Base-by-base conservation (phyloP, 2,797 vertebrate genomes). In the Chrysocyon brachyurus region DNA sequence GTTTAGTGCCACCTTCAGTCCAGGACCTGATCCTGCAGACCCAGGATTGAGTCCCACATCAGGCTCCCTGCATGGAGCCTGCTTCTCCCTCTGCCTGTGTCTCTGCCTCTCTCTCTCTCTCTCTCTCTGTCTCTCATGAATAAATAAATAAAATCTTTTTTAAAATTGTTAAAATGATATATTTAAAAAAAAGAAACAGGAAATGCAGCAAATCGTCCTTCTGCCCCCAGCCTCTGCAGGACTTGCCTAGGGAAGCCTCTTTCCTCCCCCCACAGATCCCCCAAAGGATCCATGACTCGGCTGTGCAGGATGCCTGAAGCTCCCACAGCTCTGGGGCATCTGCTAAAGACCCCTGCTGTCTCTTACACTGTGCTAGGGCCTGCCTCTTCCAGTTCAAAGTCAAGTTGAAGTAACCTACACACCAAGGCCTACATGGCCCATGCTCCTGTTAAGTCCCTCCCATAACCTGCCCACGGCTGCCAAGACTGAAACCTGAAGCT, bases 151-250 rank as follows among this genome's bases (percentile, higher is more conserved):
- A 46, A 46, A 46, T 46, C 40, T 46, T 46, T 46, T 46, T 46
- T 1, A 46, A 46, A 46, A 46, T 46, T 46, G 40, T 46, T 46
- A 46, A 46, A 46, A 46, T 46, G 40, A 46, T 46, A 46, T 46
- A 46, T 7, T 46, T 7, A 46, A 46, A 46, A 46, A 36, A 19
- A 28, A 63, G 66, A 36, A 75, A 72, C 17, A 56, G 52, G 28
- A 81, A 70, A 79, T 0, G 17, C 26, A 84, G 31, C 36, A 57
- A 64, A 11, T 52, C 36, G 0, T 16, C 9, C 17, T 4, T 66
- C 56, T 15, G 12, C 26, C 14, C 36, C 33, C 1, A 17, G 33
- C 0, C 7, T 15, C 86, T 33, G 1, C 0, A 26, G 52, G 22
- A 10, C 22, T 19, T 66, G 84, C 66, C 56, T 19, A 9, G 6